Conservation (phyloP, 2,888 invertebrate species). For the Thymelicus lineola region DNA sequence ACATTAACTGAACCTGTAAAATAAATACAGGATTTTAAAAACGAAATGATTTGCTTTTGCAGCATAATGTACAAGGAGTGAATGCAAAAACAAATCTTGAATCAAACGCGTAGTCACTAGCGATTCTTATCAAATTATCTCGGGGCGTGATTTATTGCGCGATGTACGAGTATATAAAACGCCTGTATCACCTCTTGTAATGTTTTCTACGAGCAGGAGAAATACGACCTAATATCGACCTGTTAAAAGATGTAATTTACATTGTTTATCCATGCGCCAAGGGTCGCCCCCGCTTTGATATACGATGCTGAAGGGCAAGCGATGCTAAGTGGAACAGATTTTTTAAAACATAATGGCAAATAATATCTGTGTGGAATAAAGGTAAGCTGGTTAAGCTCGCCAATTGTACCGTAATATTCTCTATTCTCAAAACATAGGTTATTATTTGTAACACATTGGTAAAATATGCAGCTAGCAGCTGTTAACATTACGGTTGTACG, state of each 20-base stretch:
- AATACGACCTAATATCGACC: conserved; percentile 21
- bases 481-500: no score
- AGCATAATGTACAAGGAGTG: background rate
- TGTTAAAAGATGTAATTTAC: conserved; percentile 19
- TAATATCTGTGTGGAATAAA: background rate
- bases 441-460: no score
- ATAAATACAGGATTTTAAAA: no score
- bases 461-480: no score
- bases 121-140: conserved; percentile 13
- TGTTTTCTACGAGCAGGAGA: conserved; percentile 2
- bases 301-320: conserved; percentile 2
- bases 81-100: conserved; percentile 6
- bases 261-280: conserved; percentile 12
- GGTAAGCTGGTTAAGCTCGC: no score
- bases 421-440: no score
- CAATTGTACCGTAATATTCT: no score
- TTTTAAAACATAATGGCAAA: background rate
- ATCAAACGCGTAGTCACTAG: conserved; percentile 13
- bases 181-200: conserved; percentile 6
- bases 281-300: conserved; percentile 12
- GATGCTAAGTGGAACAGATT: conserved; percentile 10
- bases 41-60: background rate
- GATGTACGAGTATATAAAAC: conserved; percentile 7
- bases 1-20: no score
- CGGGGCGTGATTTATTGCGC: conserved; percentile 14